Percentiles rank a stretch among this genome's conserved stretches.
Conservation (phyloP, 2,797 vertebrate species). For the Catharus ustulatus region DNA sequence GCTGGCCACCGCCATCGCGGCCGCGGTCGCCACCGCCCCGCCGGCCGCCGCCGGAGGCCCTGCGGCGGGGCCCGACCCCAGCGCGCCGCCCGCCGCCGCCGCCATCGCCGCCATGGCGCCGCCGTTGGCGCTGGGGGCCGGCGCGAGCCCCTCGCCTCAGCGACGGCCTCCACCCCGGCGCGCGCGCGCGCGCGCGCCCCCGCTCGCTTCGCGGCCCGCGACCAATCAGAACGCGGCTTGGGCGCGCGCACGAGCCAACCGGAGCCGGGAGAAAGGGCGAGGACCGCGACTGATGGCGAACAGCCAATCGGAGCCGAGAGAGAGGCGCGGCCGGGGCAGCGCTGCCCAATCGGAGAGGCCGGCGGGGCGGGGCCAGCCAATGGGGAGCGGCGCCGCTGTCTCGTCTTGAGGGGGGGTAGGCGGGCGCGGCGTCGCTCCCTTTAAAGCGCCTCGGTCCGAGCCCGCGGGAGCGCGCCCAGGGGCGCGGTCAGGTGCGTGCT, state of each 20-base stretch:
- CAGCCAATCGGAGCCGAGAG: not conserved
- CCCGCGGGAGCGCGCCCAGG: not conserved
- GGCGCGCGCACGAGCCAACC: not conserved
- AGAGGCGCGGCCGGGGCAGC: fast-evolving
- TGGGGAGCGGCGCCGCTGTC: not conserved
- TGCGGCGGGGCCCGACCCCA: not conserved
- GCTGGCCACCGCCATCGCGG: not conserved
- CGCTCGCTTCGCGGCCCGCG: not conserved
- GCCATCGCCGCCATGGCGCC: not conserved
- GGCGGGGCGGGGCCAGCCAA: not conserved
- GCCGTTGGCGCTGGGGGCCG: not conserved
- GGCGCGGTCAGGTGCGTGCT: not conserved
- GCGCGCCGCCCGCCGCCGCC: not conserved
- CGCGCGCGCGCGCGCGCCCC: not conserved
- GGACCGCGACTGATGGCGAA: not conserved
- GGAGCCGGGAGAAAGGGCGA: not conserved
- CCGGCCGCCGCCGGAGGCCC: not conserved
- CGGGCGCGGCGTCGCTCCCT: not conserved
- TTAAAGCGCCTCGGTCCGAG: not conserved
- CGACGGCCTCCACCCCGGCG: not conserved
- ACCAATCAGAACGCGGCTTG: not conserved
- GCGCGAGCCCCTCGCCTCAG: not conserved
- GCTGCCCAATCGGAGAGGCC: not conserved
- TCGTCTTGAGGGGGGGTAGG: not conserved
- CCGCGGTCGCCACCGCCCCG: not conserved